These are phyloP conservation scores for Holothuria scabra DNA, from an alignment of 53 echinoderm and acorn worm genomes.

Conservation along the genomic window DNA sequence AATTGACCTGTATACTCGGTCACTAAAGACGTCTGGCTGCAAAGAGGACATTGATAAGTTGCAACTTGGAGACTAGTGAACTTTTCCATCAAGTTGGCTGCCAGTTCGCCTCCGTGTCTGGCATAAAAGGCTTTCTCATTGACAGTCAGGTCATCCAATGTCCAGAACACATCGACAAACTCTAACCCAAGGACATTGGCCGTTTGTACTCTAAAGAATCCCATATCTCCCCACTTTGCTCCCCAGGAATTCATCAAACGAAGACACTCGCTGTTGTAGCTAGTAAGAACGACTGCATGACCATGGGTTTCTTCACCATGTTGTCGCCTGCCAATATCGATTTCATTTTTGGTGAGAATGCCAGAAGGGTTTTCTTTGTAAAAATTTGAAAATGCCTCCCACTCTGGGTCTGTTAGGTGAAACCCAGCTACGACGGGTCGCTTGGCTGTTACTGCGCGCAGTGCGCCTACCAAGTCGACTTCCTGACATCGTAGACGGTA, in stretches of 20 bases:
- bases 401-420: neutral
- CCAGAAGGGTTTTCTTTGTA: neutral
- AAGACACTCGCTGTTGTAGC: constrained; percentile 22
- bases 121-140: neutral
- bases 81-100: neutral
- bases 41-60: neutral
- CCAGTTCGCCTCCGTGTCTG: neutral
- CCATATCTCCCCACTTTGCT: constrained; percentile 27
- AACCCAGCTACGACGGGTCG: neutral
- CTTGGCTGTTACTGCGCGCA: neutral
- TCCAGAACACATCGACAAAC: neutral
- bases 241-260: constrained; percentile 55
- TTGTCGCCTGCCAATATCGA: neutral
- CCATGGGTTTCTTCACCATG: neutral
- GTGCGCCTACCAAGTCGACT: neutral
- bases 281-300: neutral
- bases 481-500: neutral
- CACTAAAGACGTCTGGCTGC: neutral
- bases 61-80: neutral
- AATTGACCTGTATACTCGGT: neutral
- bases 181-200: neutral
- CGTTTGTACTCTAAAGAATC: constrained; percentile 43
- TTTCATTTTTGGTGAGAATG: neutral
- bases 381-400: neutral
- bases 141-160: neutral